Conservation (phyloP, 2,797 vertebrate genomes). For the Caiman crocodilus region DNA sequence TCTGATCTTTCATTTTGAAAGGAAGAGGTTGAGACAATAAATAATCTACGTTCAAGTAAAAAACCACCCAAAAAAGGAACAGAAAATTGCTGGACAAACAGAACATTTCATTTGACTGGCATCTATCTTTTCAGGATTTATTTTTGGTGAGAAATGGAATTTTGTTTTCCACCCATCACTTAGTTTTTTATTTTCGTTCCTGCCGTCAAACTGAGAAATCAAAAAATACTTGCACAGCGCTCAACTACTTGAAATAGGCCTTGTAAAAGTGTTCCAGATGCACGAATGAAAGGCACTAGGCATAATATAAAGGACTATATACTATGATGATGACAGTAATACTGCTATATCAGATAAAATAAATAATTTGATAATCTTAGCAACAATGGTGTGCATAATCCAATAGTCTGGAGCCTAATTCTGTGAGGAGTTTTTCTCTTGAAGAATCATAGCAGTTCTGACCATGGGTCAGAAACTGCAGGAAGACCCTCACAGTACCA, state of each 20-base stretch:
- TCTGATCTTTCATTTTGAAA: not conserved
- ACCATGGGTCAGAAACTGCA: conserved; percentile 8
- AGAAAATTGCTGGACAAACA: no score
- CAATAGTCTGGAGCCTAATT: not conserved
- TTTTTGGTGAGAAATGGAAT: no score
- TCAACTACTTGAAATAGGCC: conserved; percentile 3
- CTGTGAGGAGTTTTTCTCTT: conserved; percentile 15
- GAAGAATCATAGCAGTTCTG: not conserved
- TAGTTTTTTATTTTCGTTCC: not conserved
- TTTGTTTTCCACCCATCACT: no score
- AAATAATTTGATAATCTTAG: conserved; percentile 14
- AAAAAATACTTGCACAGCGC: not conserved
- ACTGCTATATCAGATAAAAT: not conserved
- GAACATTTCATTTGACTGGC: no score
- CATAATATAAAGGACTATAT: not conserved
- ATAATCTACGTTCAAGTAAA: no score
- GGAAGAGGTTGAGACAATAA: not conserved
- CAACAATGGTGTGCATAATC: not conserved
- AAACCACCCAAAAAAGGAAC: no score
- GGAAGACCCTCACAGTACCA: conserved; percentile 1
- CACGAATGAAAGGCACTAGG: not conserved
- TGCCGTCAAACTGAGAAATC: not conserved
- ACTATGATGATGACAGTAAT: conserved; percentile 12
- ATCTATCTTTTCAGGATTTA: no score
- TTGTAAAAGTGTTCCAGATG: conserved; percentile 12